Base-by-base conservation (phyloP, 2,888 invertebrate species). In the Cyaniris semiargus region DNA sequence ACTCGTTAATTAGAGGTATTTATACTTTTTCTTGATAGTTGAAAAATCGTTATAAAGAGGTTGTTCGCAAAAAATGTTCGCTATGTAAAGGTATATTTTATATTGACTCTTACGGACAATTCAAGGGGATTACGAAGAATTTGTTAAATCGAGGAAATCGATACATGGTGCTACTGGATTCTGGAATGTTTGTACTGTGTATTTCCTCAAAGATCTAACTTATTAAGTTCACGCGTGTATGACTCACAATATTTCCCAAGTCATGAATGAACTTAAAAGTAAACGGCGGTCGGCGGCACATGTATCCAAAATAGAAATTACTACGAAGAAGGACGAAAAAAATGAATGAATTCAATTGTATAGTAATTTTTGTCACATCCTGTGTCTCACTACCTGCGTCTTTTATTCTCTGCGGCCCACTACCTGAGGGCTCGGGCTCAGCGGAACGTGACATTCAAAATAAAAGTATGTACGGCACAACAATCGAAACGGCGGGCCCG, bases 381-480 rank as follows among this genome's bases (percentile, higher is more conserved):
- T 90, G 89, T 85, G 83, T 84, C 86, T 85, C 84, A 85, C 85
- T 85, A 86, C 81, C 78, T 74, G 74, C 77, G 80, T 81, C 77
- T 80, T 90, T 88, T 89, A 89, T 90, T 79, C 78, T 80, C 78
- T 90, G 91, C 89, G 91, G 89, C 87, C 85, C 84, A 72, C 44
- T 93, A 93, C 93, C 93, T 92, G 92, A 89, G 84, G 84, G 77
- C 80, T 80, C 78, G 79, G 83, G 77, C 79, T 80, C 78, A 79
- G 83, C 86, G 85, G 84, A 82, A 88, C 88, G 90, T 90, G 89
- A 71, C 71, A 86, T 86, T 84, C 84, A 81, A 86, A 91, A 89
- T 91, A 93, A 92, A 86, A 88, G 81, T 85, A 82, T 83, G 86
- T 86, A 87, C 86, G 86, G 86, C 86, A 84, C 88, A 89, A 91